phyloP scores from a whole-genome alignment of 1,140 invertebrate species.

The Paraescarpia echinospica region DNA sequence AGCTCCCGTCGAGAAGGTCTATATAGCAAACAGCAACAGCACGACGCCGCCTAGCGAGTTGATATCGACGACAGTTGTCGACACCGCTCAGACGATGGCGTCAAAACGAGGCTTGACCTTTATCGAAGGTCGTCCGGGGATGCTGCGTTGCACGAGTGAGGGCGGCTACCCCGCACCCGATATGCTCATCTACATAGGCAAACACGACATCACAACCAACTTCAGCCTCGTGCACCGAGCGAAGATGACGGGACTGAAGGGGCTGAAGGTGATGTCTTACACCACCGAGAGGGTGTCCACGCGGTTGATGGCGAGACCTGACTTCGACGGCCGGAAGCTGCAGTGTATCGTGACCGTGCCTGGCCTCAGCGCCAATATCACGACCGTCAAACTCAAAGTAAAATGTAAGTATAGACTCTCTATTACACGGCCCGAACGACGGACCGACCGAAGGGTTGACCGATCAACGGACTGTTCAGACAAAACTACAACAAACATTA shows the following conservation, averaged over 20 bases:
- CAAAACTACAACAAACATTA: no score
- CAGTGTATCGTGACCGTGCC: conserved; percentile 26
- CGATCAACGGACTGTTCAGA: background rate
- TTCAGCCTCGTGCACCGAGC: background rate
- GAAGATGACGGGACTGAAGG: conserved; percentile 19
- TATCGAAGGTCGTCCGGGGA: conserved; percentile 18
- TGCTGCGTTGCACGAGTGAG: conserved; percentile 20
- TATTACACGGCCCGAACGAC: background rate
- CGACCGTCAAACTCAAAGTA: conserved; percentile 16
- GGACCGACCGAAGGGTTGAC: background rate
- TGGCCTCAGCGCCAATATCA: conserved; percentile 18
- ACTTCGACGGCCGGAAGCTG: conserved; percentile 18
- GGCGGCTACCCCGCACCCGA: conserved; percentile 29
- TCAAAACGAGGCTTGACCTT: conserved; percentile 17
- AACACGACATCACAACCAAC: conserved; percentile 21
- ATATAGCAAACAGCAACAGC: background rate
- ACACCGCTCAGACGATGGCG: background rate
- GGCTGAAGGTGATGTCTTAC: conserved; percentile 23
- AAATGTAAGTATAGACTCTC: conserved; percentile 26
- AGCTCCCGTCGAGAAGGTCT: conserved; percentile 5
- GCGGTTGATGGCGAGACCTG: background rate
- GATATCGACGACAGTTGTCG: background rate
- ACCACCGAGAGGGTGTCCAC: conserved; percentile 22
- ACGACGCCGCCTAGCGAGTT: background rate
- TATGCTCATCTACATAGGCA: conserved; percentile 21